Evolutionary conservation across 2,113 vertebrate species (phyloP).

Genomic region (Pygoscelis adeliae): DNA sequence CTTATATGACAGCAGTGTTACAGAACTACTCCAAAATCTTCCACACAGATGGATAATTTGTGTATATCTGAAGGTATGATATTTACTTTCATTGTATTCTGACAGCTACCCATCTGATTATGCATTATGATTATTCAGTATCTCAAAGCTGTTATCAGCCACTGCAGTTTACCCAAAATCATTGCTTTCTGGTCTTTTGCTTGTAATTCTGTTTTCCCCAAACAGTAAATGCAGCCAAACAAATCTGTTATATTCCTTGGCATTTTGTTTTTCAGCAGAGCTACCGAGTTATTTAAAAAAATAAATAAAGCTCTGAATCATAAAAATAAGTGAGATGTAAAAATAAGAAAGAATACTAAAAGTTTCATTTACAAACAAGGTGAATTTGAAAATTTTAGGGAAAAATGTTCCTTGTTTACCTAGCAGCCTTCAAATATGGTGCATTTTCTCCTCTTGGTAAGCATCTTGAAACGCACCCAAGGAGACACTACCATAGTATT

Average conservation of each 20-base stretch:
- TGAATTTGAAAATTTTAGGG: background rate
- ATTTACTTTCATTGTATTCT: conserved; percentile 51
- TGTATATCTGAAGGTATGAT: conserved; percentile 7
- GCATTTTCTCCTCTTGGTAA: background rate
- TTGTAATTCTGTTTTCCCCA: conserved; percentile 31
- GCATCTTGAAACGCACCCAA: background rate
- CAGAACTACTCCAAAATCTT: conserved; percentile 26
- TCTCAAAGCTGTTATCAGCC: conserved; percentile 21
- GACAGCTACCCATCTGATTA: conserved; percentile 23
- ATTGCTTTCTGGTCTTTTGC: conserved; percentile 1
- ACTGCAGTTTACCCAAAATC: background rate
- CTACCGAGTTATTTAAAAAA: background rate
- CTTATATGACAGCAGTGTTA: background rate
- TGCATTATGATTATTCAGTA: conserved; percentile 14
- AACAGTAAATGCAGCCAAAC: conserved; percentile 23
- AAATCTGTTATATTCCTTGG: background rate
- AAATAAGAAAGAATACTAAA: conserved; percentile 3
- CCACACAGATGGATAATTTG: conserved; percentile 10
- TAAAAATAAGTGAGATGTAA: conserved; percentile 3
- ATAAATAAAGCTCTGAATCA: background rate
- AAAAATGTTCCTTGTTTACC: background rate
- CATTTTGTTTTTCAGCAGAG: background rate
- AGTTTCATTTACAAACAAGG: background rate
- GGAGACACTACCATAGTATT: background rate
- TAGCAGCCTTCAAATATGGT: background rate